Conservation (phyloP, 1,140 invertebrate species). For the Cotesia chilonis region DNA sequence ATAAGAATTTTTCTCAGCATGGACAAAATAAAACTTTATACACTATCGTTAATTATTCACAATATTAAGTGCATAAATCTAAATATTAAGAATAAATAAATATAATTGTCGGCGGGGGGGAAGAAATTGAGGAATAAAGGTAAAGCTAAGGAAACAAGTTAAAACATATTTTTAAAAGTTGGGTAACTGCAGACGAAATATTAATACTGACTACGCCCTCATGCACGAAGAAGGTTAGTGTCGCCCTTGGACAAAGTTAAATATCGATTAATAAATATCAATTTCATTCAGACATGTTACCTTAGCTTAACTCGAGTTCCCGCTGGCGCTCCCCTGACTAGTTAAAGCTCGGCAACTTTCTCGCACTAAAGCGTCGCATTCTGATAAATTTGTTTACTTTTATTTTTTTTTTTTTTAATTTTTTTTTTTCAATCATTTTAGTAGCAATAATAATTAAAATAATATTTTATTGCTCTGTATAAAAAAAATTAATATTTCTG, state of each 20-base stretch:
- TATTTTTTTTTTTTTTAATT: too few relatives aligned
- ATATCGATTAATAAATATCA: conserved; percentile 31
- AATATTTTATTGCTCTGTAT: too few relatives aligned
- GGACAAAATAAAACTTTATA: too few relatives aligned
- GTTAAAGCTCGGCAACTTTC: neutral
- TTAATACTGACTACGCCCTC: conserved; percentile 5
- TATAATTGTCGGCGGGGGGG: neutral
- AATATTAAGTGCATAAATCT: too few relatives aligned
- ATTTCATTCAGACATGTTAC: conserved; percentile 16
- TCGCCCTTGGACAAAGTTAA: conserved; percentile 17
- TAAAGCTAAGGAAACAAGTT: neutral
- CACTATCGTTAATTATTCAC: too few relatives aligned
- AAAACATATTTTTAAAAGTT: neutral
- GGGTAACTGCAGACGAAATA: neutral
- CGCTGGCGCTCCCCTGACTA: conserved; percentile 1
- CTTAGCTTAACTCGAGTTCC: neutral
- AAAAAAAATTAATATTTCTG: too few relatives aligned
- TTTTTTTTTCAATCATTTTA: too few relatives aligned
- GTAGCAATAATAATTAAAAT: too few relatives aligned
- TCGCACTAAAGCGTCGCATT: neutral
- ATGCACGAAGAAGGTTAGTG: conserved; percentile 8
- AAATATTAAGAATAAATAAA: neutral
- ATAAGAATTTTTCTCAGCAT: too few relatives aligned
- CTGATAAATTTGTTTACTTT: neutral
- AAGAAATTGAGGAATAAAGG: neutral